Percentiles rank a stretch among this genome's conserved stretches.
These are phyloP conservation scores for Salticus scenicus DNA, from an alignment of 2,888 invertebrate genomes.

Conservation along the genomic window DNA sequence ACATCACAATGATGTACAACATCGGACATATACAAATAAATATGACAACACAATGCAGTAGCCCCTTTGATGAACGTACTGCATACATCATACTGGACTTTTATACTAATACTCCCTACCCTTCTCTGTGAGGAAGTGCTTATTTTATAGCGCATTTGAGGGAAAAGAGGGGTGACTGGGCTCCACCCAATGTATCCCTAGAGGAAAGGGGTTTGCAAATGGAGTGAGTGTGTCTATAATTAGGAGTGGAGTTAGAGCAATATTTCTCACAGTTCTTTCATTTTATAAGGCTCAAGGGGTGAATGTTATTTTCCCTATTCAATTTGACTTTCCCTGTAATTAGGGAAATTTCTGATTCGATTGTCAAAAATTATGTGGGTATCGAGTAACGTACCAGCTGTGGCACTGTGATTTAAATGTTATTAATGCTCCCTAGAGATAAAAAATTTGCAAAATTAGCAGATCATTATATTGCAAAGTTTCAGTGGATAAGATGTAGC, in stretches of 20 bases:
- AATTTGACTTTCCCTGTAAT: constrained; percentile 51
- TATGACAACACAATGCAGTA: background rate
- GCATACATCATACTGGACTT: constrained; percentile 37
- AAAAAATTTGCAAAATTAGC: too few relatives aligned
- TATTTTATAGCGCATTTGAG: constrained; percentile 65
- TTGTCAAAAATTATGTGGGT: constrained; percentile 31
- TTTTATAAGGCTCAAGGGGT: constrained; percentile 57
- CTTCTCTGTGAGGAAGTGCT: constrained; percentile 51
- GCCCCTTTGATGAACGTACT: background rate
- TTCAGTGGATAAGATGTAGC: too few relatives aligned
- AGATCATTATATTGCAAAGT: too few relatives aligned
- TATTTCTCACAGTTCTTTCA: constrained; percentile 38
- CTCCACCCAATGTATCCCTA: constrained; percentile 42
- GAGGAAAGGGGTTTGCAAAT: constrained; percentile 29
- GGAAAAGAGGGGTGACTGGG: constrained; percentile 17
- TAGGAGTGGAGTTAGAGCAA: constrained; percentile 32
- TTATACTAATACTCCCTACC: constrained; percentile 39
- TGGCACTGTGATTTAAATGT: constrained; percentile 6
- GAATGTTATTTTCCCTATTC: constrained; percentile 63
- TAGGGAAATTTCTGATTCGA: constrained; percentile 16
- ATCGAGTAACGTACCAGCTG: constrained; percentile 54
- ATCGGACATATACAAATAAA: background rate
- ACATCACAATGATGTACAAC: background rate
- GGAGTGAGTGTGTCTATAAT: constrained; percentile 45
- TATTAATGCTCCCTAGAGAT: background rate